These are phyloP conservation scores for Gonioctena quinquepunctata DNA, from an alignment of 1,140 invertebrate genomes.

Conservation along the genomic window DNA sequence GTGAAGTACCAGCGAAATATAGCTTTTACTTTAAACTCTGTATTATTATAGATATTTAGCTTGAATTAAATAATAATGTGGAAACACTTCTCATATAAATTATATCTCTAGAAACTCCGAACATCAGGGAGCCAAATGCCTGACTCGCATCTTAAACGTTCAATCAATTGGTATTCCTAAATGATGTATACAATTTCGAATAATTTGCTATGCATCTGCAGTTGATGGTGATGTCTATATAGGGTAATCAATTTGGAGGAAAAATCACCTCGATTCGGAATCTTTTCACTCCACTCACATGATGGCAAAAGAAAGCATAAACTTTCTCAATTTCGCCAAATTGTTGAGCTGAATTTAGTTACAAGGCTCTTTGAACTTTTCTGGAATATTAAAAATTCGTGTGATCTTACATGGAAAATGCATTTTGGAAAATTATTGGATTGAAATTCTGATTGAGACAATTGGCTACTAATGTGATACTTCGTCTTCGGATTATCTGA, in stretches of 20 bases:
- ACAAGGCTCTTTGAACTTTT: no score
- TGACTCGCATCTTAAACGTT: background rate
- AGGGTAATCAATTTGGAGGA: background rate
- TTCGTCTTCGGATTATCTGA: no score
- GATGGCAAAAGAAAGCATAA: no score
- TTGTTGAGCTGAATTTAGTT: background rate
- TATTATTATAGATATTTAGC: background rate
- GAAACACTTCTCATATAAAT: background rate
- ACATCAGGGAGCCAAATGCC: background rate
- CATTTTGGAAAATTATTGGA: no score
- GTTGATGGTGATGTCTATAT: background rate
- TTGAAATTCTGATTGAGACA: no score
- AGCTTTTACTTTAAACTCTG: background rate
- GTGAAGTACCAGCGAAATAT: conserved; percentile 1
- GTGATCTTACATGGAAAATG: no score
- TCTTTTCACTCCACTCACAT: no score
- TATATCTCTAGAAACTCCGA: background rate
- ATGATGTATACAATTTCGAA: background rate
- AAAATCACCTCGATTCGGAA: background rate
- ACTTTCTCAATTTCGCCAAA: background rate
- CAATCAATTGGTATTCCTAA: background rate
- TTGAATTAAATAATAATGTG: background rate
- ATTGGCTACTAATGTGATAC: no score
- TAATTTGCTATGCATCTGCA: background rate
- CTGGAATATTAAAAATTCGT: no score